These are phyloP conservation scores for Ammodytes dubius DNA, from an alignment of 2,113 vertebrate species.

Conservation along the genomic window DNA sequence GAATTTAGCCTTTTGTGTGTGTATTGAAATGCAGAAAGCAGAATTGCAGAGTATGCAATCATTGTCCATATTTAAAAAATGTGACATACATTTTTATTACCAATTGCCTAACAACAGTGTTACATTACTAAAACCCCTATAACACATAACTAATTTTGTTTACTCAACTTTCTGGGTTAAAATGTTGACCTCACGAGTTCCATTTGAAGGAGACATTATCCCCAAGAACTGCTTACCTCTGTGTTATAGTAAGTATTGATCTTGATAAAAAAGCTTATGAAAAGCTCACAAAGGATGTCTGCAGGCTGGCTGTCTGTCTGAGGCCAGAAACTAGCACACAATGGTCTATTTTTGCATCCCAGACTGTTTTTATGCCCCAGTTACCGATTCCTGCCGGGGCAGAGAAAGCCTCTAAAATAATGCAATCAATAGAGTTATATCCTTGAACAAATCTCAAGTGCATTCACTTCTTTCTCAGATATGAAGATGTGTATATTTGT, in stretches of 20 bases:
- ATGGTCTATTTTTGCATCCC: conserved; percentile 46
- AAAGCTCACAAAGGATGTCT: conserved; percentile 23
- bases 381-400: conserved; percentile 41
- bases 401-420: conserved; percentile 38
- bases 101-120: neutral
- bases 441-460: conserved; percentile 47
- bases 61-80: neutral
- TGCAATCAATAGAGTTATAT: conserved; percentile 63
- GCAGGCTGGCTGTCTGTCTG: conserved; percentile 26
- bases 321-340: conserved; percentile 37
- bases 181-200: conserved; percentile 10
- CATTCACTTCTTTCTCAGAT: conserved; percentile 22
- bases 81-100: neutral
- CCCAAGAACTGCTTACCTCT: conserved; percentile 38
- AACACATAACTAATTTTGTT: neutral
- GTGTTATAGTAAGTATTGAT: conserved; percentile 37
- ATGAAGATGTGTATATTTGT: conserved; percentile 13
- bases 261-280: conserved; percentile 19
- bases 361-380: conserved; percentile 24
- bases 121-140: neutral
- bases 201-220: conserved; percentile 16
- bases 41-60: neutral
- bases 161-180: neutral
- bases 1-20: neutral
- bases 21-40: neutral